A percentile compares a stretch with the other conserved stretches of the same genome.
Evolutionary conservation across 1,140 invertebrate species (phyloP).

Genomic region (Asobara japonica): DNA sequence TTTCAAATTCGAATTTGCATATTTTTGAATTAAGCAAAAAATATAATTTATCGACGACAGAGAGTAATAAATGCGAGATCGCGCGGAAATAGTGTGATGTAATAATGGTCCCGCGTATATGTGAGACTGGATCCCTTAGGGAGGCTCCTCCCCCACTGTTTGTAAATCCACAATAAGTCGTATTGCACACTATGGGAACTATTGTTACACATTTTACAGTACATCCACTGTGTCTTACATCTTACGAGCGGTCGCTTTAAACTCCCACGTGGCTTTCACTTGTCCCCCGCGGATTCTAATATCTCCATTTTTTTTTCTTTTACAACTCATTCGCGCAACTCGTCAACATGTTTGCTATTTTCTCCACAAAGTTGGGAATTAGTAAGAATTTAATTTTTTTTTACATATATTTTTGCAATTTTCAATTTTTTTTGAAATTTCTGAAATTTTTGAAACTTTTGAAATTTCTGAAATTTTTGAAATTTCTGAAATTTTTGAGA

Average conservation of each 20-base stretch:
- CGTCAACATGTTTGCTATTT: neutral
- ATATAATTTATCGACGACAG: neutral
- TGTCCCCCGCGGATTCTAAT: constrained; percentile 52
- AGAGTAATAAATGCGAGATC: constrained; percentile 39
- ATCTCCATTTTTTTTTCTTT: constrained; percentile 36
- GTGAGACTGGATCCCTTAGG: constrained; percentile 46
- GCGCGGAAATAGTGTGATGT: constrained; percentile 63
- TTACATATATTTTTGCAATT: no score
- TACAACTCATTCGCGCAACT: constrained; percentile 11
- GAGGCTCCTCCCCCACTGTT: neutral
- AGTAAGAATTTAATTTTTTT: no score
- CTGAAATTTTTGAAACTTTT: no score
- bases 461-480: no score
- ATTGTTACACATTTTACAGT: constrained; percentile 66
- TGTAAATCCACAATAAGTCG: constrained; percentile 55
- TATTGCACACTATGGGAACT: constrained; percentile 65
- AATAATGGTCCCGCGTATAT: constrained; percentile 58
- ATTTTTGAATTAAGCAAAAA: neutral
- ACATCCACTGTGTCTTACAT: constrained; percentile 45
- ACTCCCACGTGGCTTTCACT: constrained; percentile 66
- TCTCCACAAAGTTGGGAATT: neutral
- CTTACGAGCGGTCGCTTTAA: constrained; percentile 42
- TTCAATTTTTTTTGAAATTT: no score
- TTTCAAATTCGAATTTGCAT: neutral
- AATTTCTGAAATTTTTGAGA: no score